phyloP scores from a whole-genome alignment of 2,888 invertebrate genomes.

The Aelia acuminata region DNA sequence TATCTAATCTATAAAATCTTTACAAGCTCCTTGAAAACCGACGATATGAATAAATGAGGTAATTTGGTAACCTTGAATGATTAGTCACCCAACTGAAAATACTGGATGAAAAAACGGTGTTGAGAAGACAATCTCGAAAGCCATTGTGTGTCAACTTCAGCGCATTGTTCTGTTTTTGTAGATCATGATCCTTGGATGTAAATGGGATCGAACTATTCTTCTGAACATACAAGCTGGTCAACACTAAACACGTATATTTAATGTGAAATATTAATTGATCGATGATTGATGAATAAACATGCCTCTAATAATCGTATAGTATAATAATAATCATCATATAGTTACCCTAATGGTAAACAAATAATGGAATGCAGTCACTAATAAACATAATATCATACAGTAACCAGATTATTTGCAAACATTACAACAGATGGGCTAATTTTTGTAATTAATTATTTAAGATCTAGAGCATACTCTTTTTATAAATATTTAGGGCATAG shows the following conservation, averaged over 20 bases:
- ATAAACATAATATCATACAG: too few species aligned
- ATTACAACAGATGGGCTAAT: too few species aligned
- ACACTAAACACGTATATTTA: background rate
- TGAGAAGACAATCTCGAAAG: background rate
- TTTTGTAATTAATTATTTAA: too few species aligned
- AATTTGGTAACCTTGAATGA: background rate
- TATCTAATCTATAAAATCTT: too few species aligned
- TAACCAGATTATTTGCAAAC: too few species aligned
- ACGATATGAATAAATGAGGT: background rate
- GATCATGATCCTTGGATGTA: background rate
- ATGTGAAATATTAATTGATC: too few species aligned
- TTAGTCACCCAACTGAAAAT: slow-evolving; percentile 4
- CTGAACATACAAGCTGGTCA: background rate
- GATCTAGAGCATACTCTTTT: too few species aligned
- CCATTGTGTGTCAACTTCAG: background rate
- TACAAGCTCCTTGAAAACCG: background rate
- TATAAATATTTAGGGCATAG: background rate
- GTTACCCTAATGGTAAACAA: too few species aligned
- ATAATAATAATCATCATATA: too few species aligned
- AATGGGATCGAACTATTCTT: background rate
- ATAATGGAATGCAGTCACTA: too few species aligned
- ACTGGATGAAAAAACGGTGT: slow-evolving; percentile 1
- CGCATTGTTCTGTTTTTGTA: background rate
- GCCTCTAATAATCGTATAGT: too few species aligned
- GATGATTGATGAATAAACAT: too few species aligned